Evolutionary conservation across 2,113 vertebrate genomes (phyloP), one percentile per base, ranked within the genome.

Genomic region (Chaetops frenatus): DNA sequence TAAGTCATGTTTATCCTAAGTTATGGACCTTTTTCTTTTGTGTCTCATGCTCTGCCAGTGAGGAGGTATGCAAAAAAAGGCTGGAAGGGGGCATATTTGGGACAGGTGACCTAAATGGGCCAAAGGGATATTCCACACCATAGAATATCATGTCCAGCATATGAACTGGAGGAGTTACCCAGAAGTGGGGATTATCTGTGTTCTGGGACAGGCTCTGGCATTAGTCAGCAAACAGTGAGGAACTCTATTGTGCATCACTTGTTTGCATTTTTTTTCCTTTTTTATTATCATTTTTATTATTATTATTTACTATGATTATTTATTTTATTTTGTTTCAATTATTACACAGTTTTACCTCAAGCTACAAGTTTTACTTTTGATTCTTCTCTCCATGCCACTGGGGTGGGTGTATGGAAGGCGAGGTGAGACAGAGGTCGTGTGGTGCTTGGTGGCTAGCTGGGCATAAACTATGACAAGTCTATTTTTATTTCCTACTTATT

Each of bases 371-470:
- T 42, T 56, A 33, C 18, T 20, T 69, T 48, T 54, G 25, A 42
- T 61, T 77, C 17, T 48, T 35, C 15, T 62, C 31, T 15, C 54
- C 12, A 42, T 69, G 48, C 21, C 61, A 35, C 21, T 35, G 25
- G 40, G 11, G 11, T 61, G n/a, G 8, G 3, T 60, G 9, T 24
- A 11, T 22, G 16, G 29, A 47, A 7, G 20, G 9, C 12, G n/a
- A 20, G 14, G 19, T 42, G 24, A 64, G 60, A 9, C 4, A 62
- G 19, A 69, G 51, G 29, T 47, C 35, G 17, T 0, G 0, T 40
- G 25, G 15, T 33, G 31, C 18, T 33, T 42, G 13, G 25, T 42
- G 31, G 21, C 24, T 38, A 48, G 62, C 21, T 54, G n/a, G 15
- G 10, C 27, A 48, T 53, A 54, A 83, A 56, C 31, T 31, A 62